Conservation (phyloP, 2,113 vertebrate genomes). For the Sisor rabdophorus region DNA sequence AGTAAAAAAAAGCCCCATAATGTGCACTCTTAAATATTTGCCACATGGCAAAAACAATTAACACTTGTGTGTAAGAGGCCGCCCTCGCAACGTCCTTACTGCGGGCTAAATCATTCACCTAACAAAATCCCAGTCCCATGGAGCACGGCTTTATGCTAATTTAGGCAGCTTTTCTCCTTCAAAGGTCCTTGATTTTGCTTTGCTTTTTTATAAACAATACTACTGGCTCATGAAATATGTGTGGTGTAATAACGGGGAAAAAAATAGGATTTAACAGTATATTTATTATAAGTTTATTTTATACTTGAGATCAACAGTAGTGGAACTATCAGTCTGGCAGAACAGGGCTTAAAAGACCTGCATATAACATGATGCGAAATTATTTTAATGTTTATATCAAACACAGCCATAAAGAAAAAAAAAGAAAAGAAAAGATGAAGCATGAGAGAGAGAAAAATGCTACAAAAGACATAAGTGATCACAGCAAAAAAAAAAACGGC, state of each 20-base stretch:
- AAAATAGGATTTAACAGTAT: constrained; percentile 43
- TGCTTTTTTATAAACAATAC: constrained; percentile 76
- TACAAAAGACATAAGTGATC: constrained; percentile 20
- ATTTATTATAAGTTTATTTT: constrained; percentile 65
- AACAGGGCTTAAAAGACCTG: constrained; percentile 25
- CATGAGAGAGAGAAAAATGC: background rate
- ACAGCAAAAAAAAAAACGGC: background rate
- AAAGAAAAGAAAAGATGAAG: background rate
- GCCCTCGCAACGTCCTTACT: constrained; percentile 83
- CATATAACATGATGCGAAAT: constrained; percentile 53
- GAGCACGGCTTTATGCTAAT: constrained; percentile 87
- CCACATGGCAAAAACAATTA: constrained; percentile 79
- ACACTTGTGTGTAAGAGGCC: constrained; percentile 74
- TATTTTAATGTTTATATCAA: constrained; percentile 69
- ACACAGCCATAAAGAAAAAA: constrained; percentile 39
- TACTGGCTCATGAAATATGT: constrained; percentile 51
- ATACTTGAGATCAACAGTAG: constrained; percentile 56
- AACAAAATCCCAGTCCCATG: constrained; percentile 65
- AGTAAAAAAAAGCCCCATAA: background rate
- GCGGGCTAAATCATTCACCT: constrained; percentile 79
- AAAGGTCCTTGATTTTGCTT: constrained; percentile 83
- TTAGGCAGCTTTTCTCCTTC: constrained; percentile 82
- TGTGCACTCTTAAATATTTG: constrained; percentile 71
- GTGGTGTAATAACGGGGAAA: background rate
- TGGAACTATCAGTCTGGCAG: constrained; percentile 27